These are phyloP conservation scores for Anas flavirostris DNA, from an alignment of 2,797 vertebrate species.

Conservation along the genomic window DNA sequence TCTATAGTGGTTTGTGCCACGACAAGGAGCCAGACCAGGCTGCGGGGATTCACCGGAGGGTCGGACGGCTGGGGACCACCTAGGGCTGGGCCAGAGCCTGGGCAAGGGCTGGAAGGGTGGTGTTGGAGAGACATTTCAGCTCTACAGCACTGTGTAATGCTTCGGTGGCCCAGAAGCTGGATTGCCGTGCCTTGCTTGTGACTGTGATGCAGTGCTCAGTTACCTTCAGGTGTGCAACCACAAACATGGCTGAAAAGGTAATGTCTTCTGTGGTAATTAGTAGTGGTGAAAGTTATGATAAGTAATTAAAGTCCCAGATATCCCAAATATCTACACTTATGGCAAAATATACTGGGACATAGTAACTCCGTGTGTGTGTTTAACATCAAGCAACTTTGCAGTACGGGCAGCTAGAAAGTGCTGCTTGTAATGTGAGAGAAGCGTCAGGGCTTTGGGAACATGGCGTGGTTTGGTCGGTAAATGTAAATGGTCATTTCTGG, in stretches of 20 bases:
- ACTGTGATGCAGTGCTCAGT: neutral
- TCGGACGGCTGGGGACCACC: rapidly evolving
- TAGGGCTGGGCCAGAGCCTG: rapidly evolving
- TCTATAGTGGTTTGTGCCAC: neutral
- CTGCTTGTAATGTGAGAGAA: neutral
- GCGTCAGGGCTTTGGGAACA: neutral
- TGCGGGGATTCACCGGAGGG: neutral
- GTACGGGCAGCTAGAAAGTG: neutral
- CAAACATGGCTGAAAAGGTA: neutral
- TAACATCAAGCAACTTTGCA: neutral
- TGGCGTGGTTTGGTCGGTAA: neutral
- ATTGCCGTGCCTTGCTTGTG: rapidly evolving
- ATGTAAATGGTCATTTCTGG: neutral
- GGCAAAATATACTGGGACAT: neutral
- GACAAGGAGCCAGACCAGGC: neutral
- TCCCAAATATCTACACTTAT: neutral
- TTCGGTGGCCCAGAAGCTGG: neutral
- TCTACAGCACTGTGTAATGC: neutral
- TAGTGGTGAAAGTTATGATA: neutral
- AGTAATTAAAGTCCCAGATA: constrained; percentile 15
- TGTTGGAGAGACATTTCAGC: neutral
- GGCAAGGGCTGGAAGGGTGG: neutral
- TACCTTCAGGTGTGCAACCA: neutral
- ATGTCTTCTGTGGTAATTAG: neutral
- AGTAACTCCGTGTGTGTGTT: neutral